phyloP scores from a whole-genome alignment of 2,113 vertebrate species.

The Brachypteracias leptosomus region DNA sequence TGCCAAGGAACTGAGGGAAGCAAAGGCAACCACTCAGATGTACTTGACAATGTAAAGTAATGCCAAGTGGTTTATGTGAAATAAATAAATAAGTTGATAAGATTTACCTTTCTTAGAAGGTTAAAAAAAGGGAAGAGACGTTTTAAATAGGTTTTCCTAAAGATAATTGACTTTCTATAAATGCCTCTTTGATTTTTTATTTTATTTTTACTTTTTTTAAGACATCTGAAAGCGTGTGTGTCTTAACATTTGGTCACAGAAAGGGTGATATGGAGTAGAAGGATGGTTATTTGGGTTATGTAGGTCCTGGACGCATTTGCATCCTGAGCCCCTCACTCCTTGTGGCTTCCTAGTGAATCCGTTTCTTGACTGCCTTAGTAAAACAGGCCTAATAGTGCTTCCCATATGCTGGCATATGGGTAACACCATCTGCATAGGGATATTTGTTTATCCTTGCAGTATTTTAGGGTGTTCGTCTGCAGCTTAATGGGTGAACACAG shows the following conservation, averaged over 20 bases:
- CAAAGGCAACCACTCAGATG: neutral
- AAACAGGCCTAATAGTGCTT: neutral
- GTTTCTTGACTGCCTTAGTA: neutral
- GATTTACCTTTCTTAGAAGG: neutral
- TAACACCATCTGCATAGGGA: constrained; percentile 7
- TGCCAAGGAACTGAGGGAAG: neutral
- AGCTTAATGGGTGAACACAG: neutral
- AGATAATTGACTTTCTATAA: neutral
- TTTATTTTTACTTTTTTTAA: neutral
- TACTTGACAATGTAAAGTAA: neutral
- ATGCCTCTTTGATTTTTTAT: neutral
- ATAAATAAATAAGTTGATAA: neutral
- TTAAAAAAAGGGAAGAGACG: too few relatives aligned
- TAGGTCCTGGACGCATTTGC: neutral
- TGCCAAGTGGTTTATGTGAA: neutral
- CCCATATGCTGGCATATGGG: neutral
- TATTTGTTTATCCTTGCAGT: constrained; percentile 18
- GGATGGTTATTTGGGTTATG: neutral
- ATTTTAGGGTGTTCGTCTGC: neutral
- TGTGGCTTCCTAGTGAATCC: neutral
- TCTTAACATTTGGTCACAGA: rapidly evolving
- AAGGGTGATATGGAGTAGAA: neutral
- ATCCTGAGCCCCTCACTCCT: neutral
- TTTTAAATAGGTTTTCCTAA: neutral
- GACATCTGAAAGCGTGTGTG: rapidly evolving